Evolutionary conservation across 2,888 invertebrate genomes (phyloP), one percentile per base, ranked within the genome.

Genomic region (Muscina levida): DNA sequence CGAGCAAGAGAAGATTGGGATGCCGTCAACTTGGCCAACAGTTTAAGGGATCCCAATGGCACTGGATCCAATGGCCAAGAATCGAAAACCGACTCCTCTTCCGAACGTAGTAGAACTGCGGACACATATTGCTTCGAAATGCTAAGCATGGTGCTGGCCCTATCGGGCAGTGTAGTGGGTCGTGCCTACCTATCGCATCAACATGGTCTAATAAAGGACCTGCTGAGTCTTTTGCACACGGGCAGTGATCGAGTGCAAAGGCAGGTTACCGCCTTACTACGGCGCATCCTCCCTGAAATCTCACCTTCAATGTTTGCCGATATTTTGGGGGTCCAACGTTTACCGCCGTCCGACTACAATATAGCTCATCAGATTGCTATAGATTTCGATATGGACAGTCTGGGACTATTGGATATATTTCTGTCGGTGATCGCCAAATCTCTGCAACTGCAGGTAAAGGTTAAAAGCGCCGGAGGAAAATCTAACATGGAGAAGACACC

Each of bases 81-180:
- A 74, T 85, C 85, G 17, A 88, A 86, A 82, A 85, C 84, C 19
- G 89, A 89, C 39, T 84, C 84, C 26, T 86, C 86, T 26, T 86
- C 88, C 62, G 90, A 90, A 62, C 85, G 89, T 1, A 84, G 85
- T 86, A 85, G 89, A 83, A 84, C 90, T 65, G 84, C 88, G 1
- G 98, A 98, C 89, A 97, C 97, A n/a, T 98, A 98, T 90, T 98
- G 98, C 91, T 98, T 98, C 88, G 98, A 98, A 92, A 97, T 98
- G 96, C 91, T 98, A 22, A 97, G 97, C 3, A 95, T 98, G 95
- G 98, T 93, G 22, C 90, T 98, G 85, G 98, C 98, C 0, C 91
- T 98, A 51, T 98, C 97, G 82, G 98, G 98, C 2, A 98, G 97
- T 84, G 93, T 95, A 0, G 97, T 98, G 0, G 98, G 98, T 0